A percentile compares a stretch with the other conserved stretches of the same genome.
Conservation (phyloP, 2,113 vertebrate genomes). For the Varanus komodoensis region DNA sequence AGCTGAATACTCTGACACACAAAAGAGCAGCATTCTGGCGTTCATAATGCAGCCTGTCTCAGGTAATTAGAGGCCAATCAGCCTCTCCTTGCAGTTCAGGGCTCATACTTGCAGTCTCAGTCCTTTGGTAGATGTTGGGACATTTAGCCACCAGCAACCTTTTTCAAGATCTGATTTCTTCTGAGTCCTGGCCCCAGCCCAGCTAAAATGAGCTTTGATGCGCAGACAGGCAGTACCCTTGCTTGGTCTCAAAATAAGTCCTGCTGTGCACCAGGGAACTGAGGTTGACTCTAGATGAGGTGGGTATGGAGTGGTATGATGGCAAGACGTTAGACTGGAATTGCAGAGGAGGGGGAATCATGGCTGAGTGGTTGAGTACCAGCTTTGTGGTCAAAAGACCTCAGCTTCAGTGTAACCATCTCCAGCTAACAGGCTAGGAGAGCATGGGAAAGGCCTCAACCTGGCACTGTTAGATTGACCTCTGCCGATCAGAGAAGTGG, state of each 20-base stretch:
- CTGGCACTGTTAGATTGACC: no score
- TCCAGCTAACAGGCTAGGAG: no score
- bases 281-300: neutral
- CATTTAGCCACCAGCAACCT: neutral
- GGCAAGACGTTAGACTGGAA: neutral
- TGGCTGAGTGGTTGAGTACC: no score
- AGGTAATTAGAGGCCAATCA: neutral
- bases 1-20: slow-evolving; percentile 12
- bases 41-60: slow-evolving; percentile 13
- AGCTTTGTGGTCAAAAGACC: no score
- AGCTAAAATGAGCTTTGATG: neutral
- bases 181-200: neutral
- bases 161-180: neutral
- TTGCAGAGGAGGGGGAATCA: no score
- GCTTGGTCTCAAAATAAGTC: neutral
- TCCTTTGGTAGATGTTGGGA: neutral
- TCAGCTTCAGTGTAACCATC: no score
- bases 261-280: neutral
- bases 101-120: neutral
- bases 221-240: neutral
- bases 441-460: no score
- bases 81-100: neutral
- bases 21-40: neutral
- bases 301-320: neutral
- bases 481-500: no score